Percentiles rank a stretch among this genome's conserved stretches.
These are phyloP conservation scores for Phthorimaea operculella DNA, from an alignment of 1,140 invertebrate species.

Conservation along the genomic window DNA sequence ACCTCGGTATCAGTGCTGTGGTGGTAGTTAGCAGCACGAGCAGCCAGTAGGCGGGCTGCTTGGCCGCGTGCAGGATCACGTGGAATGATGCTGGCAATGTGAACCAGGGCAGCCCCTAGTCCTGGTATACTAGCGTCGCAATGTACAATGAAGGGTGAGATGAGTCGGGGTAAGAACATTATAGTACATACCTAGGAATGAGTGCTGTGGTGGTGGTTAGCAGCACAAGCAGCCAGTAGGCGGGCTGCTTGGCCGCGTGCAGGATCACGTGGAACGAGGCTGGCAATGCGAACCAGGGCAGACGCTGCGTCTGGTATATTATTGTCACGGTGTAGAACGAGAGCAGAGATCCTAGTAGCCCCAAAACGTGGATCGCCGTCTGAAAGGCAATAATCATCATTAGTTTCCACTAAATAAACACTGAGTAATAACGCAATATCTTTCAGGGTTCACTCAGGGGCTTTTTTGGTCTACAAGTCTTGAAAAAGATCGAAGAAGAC, in stretches of 20 bases:
- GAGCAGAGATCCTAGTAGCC: conserved; percentile 81
- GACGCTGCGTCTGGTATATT: conserved; percentile 83
- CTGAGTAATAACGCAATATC: too few relatives aligned
- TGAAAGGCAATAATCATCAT: conserved; percentile 60
- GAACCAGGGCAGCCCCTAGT: conserved; percentile 81
- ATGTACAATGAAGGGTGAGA: conserved; percentile 73
- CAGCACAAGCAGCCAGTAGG: conserved; percentile 84
- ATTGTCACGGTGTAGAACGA: conserved; percentile 88
- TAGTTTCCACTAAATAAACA: neutral
- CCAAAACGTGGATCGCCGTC: conserved; percentile 87
- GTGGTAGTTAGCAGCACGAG: conserved; percentile 80
- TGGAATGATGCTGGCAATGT: conserved; percentile 86
- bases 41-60: conserved; percentile 82
- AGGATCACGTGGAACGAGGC: conserved; percentile 90
- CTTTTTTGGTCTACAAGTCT: too few relatives aligned
- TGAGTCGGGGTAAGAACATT: too few relatives aligned
- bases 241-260: conserved; percentile 76
- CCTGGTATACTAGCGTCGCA: conserved; percentile 87
- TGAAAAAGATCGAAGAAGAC: too few relatives aligned
- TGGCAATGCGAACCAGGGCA: conserved; percentile 81
- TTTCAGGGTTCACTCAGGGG: too few relatives aligned
- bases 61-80: conserved; percentile 84
- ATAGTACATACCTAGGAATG: conserved; percentile 82
- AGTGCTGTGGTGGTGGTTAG: conserved; percentile 82
- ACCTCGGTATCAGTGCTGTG: conserved; percentile 88